Evolutionary conservation across 2,888 invertebrate species (phyloP), one percentile per base, ranked within the genome.

Genomic region (Dascillus cervinus): DNA sequence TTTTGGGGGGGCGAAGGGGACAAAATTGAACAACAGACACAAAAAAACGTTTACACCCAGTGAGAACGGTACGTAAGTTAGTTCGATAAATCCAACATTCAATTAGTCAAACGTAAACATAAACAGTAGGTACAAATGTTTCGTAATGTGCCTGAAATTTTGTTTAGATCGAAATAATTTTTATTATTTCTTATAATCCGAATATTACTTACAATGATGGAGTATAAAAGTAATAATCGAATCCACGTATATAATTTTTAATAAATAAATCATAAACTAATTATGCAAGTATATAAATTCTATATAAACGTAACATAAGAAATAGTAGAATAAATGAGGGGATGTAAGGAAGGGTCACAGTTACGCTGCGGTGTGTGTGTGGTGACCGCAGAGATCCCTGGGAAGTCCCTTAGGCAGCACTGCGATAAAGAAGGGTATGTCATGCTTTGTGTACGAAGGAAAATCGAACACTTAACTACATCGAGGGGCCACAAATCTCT

Each of bases 341-440:
- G 55, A 52, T 56, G 57, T 53, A 52, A 55, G 33, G 40, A 29
- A 40, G 31, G 34, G 36, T 34, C 42, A 39, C 50, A 46, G 32
- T 43, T 51, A 52, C 41, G 46, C 42, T 46, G 43, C 45, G 45
- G 39, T 22, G 29, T 29, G 32, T 19, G 31, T 32, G 34, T 25
- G 30, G 39, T 22, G 24, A 31, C 39, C 41, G 43, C 39, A 40
- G 46, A 43, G 13, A 41, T 44, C 42, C 55, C 56, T 53, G 44
- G 50, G 45, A 26, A 48, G 48, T 47, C 54, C 51, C 48, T 59
- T 59, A 60, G 56, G 58, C n/a, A n/a, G n/a, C 50, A 53, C 52
- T 52, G 50, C 47, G 50, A 49, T 52, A 53, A 53, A 57, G 57
- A 57, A 55, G 55, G 55, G 53, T 53, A 54, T 36, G 51, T 58